These are phyloP conservation scores for Uropsilus gracilis DNA, from an alignment of 2,113 vertebrate genomes.

Conservation along the genomic window DNA sequence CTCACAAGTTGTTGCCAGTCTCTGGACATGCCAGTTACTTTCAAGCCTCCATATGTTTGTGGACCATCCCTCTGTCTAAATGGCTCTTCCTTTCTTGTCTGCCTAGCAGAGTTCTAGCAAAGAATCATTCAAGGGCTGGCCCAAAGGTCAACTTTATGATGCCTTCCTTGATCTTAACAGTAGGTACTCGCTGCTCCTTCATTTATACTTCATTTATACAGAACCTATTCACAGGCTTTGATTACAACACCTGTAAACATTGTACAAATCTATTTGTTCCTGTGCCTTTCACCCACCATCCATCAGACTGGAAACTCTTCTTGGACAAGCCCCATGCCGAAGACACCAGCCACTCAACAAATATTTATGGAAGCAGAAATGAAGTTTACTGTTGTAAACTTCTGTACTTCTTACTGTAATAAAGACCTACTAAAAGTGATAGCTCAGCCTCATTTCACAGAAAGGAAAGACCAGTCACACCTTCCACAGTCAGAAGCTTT, in stretches of 20 bases:
- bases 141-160: neutral
- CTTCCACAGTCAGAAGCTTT: neutral
- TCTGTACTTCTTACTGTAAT: neutral
- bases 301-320: neutral
- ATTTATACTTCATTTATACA: neutral
- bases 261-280: slow-evolving; percentile 41
- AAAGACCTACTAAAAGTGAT: neutral
- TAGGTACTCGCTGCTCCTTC: slow-evolving; percentile 18
- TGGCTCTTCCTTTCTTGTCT: neutral
- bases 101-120: neutral
- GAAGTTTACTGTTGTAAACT: slow-evolving; percentile 33
- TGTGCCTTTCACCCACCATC: neutral
- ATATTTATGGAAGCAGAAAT: neutral
- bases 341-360: neutral
- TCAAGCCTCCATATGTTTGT: neutral
- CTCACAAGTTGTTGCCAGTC: neutral
- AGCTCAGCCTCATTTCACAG: neutral
- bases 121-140: neutral
- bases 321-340: neutral
- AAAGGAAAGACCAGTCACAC: neutral
- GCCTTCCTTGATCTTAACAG: neutral
- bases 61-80: neutral
- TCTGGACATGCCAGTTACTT: neutral
- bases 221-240: neutral
- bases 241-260: neutral